phyloP scores from a whole-genome alignment of 2,113 vertebrate genomes.

The Oreochromis aureus region DNA sequence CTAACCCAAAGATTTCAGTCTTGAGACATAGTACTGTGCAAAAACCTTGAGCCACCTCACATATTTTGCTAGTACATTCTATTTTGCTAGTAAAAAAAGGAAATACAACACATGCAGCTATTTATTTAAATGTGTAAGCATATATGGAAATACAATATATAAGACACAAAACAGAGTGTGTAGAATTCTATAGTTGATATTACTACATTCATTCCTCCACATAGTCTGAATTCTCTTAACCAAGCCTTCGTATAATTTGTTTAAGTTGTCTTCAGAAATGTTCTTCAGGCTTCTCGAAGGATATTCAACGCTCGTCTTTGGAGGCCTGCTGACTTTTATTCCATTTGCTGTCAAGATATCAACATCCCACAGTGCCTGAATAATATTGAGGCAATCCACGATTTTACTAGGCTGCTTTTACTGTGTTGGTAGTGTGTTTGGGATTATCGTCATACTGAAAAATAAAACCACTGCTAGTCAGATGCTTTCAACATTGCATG shows the following conservation, averaged over 20 bases:
- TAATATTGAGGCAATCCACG: background rate
- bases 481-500: background rate
- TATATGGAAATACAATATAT: background rate
- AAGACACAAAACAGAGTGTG: background rate
- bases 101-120: background rate
- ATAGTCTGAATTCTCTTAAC: background rate
- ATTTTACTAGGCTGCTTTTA: background rate
- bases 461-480: background rate
- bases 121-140: background rate
- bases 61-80: background rate
- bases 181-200: background rate
- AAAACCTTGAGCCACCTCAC: background rate
- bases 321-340: background rate
- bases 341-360: fast-evolving
- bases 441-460: background rate
- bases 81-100: background rate
- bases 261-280: background rate
- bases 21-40: background rate
- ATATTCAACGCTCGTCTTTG: fast-evolving
- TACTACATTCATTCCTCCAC: background rate
- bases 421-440: background rate
- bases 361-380: background rate
- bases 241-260: background rate
- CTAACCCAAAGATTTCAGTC: background rate
- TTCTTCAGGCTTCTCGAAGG: background rate